Conservation (phyloP, 2,113 vertebrate genomes). For the Lophotis ruficrista region DNA sequence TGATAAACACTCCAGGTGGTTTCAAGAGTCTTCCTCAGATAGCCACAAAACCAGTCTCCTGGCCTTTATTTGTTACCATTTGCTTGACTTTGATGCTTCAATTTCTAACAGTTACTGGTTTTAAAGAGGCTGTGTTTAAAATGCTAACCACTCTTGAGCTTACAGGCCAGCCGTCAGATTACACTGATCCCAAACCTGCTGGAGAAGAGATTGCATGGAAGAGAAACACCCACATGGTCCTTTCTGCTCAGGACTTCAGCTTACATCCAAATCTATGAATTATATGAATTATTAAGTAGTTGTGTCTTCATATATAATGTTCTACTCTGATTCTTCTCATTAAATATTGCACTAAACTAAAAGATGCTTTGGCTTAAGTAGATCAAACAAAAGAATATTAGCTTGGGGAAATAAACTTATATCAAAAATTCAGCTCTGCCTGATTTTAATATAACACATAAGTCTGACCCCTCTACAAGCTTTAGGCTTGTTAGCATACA, state of each 20-base stretch:
- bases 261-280: not conserved
- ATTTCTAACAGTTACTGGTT: not conserved
- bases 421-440: not conserved
- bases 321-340: not conserved
- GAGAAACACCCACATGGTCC: not conserved
- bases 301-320: not conserved
- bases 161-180: not conserved
- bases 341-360: not conserved
- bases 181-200: not conserved
- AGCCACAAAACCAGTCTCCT: not conserved
- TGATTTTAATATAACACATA: not conserved
- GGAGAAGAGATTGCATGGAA: not conserved
- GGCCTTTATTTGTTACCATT: not conserved
- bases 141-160: not conserved
- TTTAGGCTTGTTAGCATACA: not conserved
- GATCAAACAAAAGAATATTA: not conserved
- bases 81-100: not conserved
- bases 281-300: too few species aligned
- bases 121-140: not conserved
- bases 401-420: not conserved
- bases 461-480: not conserved
- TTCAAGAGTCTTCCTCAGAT: not conserved
- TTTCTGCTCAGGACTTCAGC: not conserved
- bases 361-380: not conserved
- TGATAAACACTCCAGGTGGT: not conserved